Conservation (phyloP, 2,888 invertebrate species). For the Cloeon dipterum region DNA sequence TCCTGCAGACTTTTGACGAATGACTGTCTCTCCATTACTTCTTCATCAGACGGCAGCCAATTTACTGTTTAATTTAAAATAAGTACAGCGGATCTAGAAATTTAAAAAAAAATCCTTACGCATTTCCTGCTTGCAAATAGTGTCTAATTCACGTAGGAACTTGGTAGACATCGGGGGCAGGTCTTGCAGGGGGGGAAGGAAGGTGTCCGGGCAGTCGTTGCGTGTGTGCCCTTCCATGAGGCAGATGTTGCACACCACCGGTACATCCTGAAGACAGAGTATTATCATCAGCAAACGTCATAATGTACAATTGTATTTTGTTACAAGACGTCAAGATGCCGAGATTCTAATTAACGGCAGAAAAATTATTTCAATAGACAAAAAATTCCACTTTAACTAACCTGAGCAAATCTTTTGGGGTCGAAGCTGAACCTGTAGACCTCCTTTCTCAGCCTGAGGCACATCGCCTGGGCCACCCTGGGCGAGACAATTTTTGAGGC, state of each 20-base stretch:
- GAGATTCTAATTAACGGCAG: no score
- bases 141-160: constrained; percentile 14
- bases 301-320: no score
- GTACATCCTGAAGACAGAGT: constrained; percentile 10
- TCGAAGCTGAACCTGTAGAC: not conserved
- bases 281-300: no score
- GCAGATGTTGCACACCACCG: constrained; percentile 22
- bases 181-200: constrained; percentile 17
- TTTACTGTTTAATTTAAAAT: constrained; percentile 7
- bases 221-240: constrained; percentile 23
- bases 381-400: no score
- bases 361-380: no score
- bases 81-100: not conserved
- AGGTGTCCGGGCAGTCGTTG: constrained; percentile 22
- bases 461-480: not conserved
- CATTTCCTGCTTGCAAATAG: constrained; percentile 12
- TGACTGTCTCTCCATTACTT: constrained; percentile 11
- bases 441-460: not conserved
- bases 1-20: constrained; percentile 17
- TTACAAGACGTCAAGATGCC: no score
- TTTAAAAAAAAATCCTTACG: not conserved
- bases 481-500: not conserved
- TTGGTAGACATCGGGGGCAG: constrained; percentile 16
- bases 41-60: constrained; percentile 10
- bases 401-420: not conserved